Conservation (phyloP, 2,113 vertebrate species). For the Oncorhynchus clarkii region DNA sequence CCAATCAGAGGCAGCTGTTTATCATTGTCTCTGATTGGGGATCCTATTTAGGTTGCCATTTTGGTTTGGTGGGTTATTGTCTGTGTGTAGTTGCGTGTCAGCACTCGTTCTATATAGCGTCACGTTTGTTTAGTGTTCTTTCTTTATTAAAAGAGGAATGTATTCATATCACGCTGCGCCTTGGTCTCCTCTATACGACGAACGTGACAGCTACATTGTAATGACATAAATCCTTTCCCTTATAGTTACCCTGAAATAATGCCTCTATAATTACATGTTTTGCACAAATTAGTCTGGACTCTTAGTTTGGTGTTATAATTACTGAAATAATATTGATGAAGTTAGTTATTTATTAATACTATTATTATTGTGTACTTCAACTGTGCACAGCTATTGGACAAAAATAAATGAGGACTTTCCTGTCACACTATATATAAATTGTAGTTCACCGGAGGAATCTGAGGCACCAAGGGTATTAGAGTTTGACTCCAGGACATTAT, state of each 20-base stretch:
- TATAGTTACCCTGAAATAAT: neutral
- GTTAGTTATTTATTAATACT: neutral
- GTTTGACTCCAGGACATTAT: slow-evolving; percentile 4
- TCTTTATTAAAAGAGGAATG: too few species aligned
- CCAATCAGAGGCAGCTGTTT: too few species aligned
- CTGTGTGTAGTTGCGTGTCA: too few species aligned
- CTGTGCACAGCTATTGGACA: neutral
- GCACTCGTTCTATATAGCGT: too few species aligned
- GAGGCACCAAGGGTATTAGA: slow-evolving; percentile 30
- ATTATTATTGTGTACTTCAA: too few species aligned
- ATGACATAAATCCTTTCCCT: neutral
- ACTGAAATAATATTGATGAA: neutral
- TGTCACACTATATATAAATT: neutral
- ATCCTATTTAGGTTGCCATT: too few species aligned
- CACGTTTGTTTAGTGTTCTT: too few species aligned
- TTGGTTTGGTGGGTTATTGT: too few species aligned
- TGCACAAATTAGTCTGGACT: neutral
- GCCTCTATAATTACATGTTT: neutral
- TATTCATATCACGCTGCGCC: too few species aligned
- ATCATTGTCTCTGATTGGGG: too few species aligned
- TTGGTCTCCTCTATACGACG: too few species aligned
- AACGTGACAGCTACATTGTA: neutral
- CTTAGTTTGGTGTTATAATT: neutral
- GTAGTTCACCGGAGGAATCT: slow-evolving; percentile 27
- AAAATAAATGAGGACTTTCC: neutral